These are phyloP conservation scores for Glandiceps talaboti DNA, from an alignment of 53 echinoderm and acorn worm species.

Conservation along the genomic window DNA sequence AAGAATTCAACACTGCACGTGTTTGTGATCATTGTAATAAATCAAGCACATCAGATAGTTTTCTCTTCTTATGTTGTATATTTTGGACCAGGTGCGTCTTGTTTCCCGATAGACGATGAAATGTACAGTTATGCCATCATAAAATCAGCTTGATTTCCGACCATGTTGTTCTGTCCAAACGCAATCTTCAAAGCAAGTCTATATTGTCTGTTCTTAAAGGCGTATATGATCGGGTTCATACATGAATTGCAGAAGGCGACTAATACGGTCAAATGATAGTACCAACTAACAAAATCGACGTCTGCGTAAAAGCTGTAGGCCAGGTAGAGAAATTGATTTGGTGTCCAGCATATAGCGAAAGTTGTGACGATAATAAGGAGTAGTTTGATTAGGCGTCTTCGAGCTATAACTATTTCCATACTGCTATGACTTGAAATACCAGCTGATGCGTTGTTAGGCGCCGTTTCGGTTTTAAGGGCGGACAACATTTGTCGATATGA, in stretches of 20 bases:
- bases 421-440: slow-evolving; percentile 25
- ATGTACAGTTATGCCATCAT: too few species aligned
- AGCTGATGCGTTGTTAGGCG: slow-evolving; percentile 33
- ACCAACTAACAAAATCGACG: slow-evolving; percentile 79
- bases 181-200: slow-evolving; percentile 51
- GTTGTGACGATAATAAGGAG: slow-evolving; percentile 61
- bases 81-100: too few species aligned
- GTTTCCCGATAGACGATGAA: too few species aligned
- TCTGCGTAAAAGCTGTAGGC: slow-evolving; percentile 78
- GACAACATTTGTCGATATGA: slow-evolving; percentile 68
- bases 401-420: slow-evolving; percentile 58
- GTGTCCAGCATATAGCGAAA: slow-evolving; percentile 86
- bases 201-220: slow-evolving; percentile 71
- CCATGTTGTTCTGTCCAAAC: slow-evolving; percentile 5
- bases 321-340: slow-evolving; percentile 80
- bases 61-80: too few species aligned
- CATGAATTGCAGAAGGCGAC: slow-evolving; percentile 83
- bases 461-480: slow-evolving; percentile 28
- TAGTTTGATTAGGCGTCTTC: slow-evolving; percentile 74
- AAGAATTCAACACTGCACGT: too few species aligned
- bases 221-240: slow-evolving; percentile 93
- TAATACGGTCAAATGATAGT: slow-evolving; percentile 75
- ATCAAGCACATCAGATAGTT: too few species aligned
- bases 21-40: too few species aligned
- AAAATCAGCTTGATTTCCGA: too few species aligned